These are phyloP conservation scores for Struthidea cinerea DNA, from an alignment of 2,113 vertebrate species.

Conservation along the genomic window DNA sequence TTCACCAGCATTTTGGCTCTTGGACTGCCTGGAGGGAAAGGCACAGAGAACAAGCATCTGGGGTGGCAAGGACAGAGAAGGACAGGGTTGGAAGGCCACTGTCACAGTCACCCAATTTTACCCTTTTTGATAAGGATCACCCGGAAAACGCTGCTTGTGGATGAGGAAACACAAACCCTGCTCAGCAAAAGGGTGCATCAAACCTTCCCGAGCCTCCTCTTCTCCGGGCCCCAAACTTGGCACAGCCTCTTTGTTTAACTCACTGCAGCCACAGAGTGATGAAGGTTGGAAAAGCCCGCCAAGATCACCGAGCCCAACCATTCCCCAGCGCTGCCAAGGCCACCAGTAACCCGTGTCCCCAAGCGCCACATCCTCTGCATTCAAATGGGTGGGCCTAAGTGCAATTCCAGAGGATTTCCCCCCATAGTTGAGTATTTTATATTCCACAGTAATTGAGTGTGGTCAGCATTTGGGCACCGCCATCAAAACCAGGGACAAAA, in stretches of 20 bases:
- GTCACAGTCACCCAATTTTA: neutral
- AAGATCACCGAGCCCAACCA: neutral
- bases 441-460: neutral
- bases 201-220: neutral
- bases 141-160: accelerated
- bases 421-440: neutral
- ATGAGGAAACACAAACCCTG: neutral
- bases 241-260: neutral
- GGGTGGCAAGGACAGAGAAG: neutral
- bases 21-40: neutral
- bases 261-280: neutral
- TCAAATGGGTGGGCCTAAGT: neutral
- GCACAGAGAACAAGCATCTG: neutral
- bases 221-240: neutral
- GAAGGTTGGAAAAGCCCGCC: neutral
- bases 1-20: neutral
- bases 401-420: neutral
- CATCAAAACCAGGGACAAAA: neutral
- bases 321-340: neutral
- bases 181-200: neutral
- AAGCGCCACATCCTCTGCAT: neutral
- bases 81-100: neutral
- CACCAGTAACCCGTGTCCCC: neutral
- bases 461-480: neutral
- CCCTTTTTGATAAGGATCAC: neutral